Evolutionary conservation across 2,888 invertebrate genomes (phyloP), one percentile per base, ranked within the genome.

Genomic region (Drosophila niveifrons): DNA sequence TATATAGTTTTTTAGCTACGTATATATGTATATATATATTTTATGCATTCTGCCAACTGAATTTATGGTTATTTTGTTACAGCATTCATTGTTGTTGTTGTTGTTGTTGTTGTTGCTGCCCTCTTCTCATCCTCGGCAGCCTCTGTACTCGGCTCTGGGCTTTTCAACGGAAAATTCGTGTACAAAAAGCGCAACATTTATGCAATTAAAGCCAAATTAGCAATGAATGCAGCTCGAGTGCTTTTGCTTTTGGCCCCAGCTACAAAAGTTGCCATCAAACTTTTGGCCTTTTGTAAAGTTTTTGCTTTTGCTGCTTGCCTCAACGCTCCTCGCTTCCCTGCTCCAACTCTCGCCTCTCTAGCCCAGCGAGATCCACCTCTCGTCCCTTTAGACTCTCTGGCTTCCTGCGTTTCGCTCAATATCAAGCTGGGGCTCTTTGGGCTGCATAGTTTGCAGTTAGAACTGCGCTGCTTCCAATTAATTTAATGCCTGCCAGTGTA

Each of bases 171-270:
- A 61, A 80, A 82, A 80, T 88, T 82, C 80, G 72, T 75, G 70
- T 70, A 87, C 79, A 88, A 84, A 84, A 84, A 84, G 89, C 88
- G 84, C 86, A 85, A 85, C 84, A 89, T 85, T 85, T 89, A 88
- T 88, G 89, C 90, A 89, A 86, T 86, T 86, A 86, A 89, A 86
- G 88, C 89, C 86, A 85, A 89, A 86, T 86, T 86, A 86, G 89
- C 84, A 89, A 84, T 84, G 89, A 84, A 89, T 85, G 88, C 88
- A 89, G 74, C 86, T 85, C 80, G 83, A 84, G 83, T 84, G 83
- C 87, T 87, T 80, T 75, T 76, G 73, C 72, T 81, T 80, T 82
- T 78, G 75, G 78, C 78, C 70, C 75, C 56, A 77, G 83, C 71
- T 82, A 82, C 77, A 85, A 88, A 85, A 89, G 83, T 84, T 84